Conservation (phyloP, 2,797 vertebrate genomes). For the Manis javanica region DNA sequence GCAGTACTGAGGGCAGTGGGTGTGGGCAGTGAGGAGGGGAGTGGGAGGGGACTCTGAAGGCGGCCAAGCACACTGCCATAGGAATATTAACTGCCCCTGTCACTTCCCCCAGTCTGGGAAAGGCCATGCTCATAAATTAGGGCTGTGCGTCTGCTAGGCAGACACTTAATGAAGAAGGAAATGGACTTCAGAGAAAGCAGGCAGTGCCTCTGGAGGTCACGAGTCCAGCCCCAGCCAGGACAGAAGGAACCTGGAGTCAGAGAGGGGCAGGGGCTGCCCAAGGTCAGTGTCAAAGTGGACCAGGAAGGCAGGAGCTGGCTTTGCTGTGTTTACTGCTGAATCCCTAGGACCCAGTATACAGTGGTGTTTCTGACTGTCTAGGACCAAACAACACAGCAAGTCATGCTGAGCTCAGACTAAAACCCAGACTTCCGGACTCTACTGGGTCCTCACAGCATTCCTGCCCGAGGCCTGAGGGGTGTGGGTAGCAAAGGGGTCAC, state of each 20-base stretch:
- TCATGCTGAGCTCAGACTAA: neutral
- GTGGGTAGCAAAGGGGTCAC: neutral
- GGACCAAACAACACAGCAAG: neutral
- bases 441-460: neutral
- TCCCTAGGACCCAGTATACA: neutral
- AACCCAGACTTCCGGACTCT: neutral
- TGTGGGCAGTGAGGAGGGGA: neutral
- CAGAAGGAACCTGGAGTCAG: neutral
- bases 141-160: neutral
- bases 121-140: constrained; percentile 55
- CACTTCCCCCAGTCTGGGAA: constrained; percentile 28
- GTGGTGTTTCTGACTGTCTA: neutral
- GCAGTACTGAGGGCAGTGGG: neutral
- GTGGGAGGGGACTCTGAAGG: neutral
- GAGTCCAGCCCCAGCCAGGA: neutral
- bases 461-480: neutral
- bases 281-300: neutral
- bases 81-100: neutral
- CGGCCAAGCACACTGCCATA: neutral
- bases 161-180: constrained; percentile 56
- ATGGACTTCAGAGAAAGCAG: neutral
- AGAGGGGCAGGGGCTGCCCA: neutral
- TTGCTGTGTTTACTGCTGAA: neutral
- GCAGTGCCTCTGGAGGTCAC: constrained; percentile 40
- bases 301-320: neutral